A percentile compares a stretch with the other conserved stretches of the same genome.
phyloP scores from a whole-genome alignment of 92 coral and sea anemone species.

The Montipora capitata region DNA sequence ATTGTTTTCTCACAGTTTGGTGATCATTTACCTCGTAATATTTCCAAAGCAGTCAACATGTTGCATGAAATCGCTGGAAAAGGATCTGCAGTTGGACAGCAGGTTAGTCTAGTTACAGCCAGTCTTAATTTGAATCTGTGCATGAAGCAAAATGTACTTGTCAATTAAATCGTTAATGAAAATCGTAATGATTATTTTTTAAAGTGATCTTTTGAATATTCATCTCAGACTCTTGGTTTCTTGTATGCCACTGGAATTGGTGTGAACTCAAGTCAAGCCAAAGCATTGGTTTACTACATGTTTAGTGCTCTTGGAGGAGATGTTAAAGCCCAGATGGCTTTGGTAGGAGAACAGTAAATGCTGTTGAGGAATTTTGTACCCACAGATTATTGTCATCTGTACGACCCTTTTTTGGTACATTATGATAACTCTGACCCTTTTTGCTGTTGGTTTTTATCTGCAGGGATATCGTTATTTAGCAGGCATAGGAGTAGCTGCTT shows the following conservation, averaged over 20 bases:
- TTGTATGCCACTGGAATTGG: conserved; percentile 95
- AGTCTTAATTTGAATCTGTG: not conserved
- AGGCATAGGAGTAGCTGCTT: conserved; percentile 90
- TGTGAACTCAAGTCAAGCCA: conserved; percentile 96
- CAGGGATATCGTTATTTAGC: conserved; percentile 98
- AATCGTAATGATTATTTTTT: no score
- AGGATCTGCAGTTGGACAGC: conserved; percentile 97
- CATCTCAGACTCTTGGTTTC: conserved; percentile 87
- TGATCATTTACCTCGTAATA: conserved; percentile 88
- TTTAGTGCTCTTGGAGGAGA: conserved; percentile 97
- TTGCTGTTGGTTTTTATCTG: not conserved
- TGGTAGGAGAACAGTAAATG: conserved; percentile 65
- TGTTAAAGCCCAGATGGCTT: conserved; percentile 93
- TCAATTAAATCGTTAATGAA: no score
- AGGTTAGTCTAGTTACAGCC: conserved; percentile 55
- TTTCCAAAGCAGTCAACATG: conserved; percentile 89
- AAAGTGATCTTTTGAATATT: not conserved
- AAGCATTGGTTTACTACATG: conserved; percentile 95
- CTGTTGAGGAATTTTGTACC: no score
- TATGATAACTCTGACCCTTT: not conserved
- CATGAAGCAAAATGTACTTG: no score
- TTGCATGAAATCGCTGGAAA: conserved; percentile 79
- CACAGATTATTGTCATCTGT: no score
- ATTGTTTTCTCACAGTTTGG: conserved; percentile 84
- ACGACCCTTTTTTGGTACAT: no score